phyloP scores from a whole-genome alignment of 30 jellyfish, hydroid and myxozoan species.

The Turritopsis dohrnii region DNA sequence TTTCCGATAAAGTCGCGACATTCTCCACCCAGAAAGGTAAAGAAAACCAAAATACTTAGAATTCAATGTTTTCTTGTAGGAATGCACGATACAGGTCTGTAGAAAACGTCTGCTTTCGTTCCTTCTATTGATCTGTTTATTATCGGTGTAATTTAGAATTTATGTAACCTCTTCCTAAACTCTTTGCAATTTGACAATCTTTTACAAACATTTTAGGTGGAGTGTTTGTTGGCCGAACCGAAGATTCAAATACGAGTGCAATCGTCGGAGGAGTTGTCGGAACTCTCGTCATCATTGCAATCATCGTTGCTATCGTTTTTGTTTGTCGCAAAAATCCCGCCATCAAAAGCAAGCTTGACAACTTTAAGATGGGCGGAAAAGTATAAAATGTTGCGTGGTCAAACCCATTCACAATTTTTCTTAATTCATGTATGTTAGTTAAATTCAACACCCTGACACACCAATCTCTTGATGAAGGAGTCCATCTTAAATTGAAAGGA shows the following conservation, averaged over 20 bases:
- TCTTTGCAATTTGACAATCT: too few species aligned
- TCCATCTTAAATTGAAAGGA: too few species aligned
- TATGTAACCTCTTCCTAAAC: too few species aligned
- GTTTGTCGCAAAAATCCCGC: slow-evolving; percentile 53
- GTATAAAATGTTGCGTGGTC: not conserved
- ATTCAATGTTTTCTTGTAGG: not conserved
- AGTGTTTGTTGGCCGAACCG: slow-evolving; percentile 58
- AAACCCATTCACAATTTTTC: too few species aligned
- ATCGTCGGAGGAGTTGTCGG: slow-evolving; percentile 60
- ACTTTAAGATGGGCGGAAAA: not conserved
- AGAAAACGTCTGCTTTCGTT: too few species aligned
- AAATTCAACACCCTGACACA: too few species aligned
- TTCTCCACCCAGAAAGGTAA: slow-evolving; percentile 54
- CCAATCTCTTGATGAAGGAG: too few species aligned
- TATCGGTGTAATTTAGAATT: too few species aligned
- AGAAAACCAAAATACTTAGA: too few species aligned
- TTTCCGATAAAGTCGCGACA: slow-evolving; percentile 39
- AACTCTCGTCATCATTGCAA: slow-evolving; percentile 34
- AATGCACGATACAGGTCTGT: too few species aligned
- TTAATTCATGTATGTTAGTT: too few species aligned
- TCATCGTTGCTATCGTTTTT: slow-evolving; percentile 37
- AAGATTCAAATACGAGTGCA: slow-evolving; percentile 22
- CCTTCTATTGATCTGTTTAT: too few species aligned
- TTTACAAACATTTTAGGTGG: slow-evolving; percentile 72
- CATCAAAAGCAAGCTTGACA: not conserved